Evolutionary conservation across 2,113 vertebrate species (phyloP).

Genomic region (Periophthalmus modestus): DNA sequence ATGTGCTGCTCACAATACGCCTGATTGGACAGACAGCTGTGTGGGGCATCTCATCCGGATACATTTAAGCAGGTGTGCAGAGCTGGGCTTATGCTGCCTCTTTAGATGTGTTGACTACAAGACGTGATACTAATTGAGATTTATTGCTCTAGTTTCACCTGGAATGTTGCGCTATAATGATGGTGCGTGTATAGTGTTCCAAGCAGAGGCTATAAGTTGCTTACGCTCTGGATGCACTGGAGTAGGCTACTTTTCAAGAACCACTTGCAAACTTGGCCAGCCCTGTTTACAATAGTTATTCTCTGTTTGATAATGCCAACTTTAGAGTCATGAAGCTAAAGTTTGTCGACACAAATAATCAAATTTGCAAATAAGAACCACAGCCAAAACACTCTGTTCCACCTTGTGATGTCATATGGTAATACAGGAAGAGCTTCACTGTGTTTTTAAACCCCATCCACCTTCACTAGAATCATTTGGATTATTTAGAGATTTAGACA

Average conservation of each 20-base stretch:
- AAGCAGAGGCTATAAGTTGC: background rate
- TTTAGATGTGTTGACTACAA: slow-evolving; percentile 5
- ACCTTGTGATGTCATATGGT: no score
- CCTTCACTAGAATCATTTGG: no score
- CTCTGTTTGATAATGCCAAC: no score
- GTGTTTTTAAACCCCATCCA: no score
- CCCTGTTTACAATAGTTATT: no score
- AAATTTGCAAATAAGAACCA: background rate
- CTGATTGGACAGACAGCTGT: slow-evolving; percentile 9
- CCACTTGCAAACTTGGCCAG: background rate
- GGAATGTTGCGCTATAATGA: background rate
- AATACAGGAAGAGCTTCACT: no score
- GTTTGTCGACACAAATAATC: no score
- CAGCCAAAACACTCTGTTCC: background rate
- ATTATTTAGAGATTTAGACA: no score
- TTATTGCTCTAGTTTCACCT: background rate
- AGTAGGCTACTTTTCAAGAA: background rate
- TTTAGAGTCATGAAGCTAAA: no score
- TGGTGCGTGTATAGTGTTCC: background rate
- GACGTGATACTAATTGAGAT: slow-evolving; percentile 1
- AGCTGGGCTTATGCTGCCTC: slow-evolving; percentile 5
- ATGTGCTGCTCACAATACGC: slow-evolving; percentile 5
- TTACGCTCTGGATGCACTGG: background rate
- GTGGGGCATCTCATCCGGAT: background rate
- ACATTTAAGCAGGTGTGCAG: slow-evolving; percentile 10